Evolutionary conservation across 1,140 invertebrate genomes (phyloP).

Genomic region (Drosophila murphyi): DNA sequence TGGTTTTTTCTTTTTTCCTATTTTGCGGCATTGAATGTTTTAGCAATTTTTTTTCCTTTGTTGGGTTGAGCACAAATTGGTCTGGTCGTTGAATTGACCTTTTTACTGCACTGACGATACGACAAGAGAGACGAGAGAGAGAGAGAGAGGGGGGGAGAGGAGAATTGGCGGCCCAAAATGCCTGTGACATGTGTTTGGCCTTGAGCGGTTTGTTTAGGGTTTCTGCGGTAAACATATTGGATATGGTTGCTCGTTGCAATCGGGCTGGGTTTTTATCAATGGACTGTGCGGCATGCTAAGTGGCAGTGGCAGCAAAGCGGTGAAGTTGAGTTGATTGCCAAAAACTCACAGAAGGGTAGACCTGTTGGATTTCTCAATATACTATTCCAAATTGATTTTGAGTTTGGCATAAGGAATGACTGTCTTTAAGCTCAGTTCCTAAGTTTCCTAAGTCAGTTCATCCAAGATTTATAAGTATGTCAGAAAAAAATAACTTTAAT

Average conservation of each 20-base stretch:
- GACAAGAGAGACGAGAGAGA: neutral
- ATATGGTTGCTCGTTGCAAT: neutral
- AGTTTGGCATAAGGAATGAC: neutral
- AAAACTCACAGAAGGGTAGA: slow-evolving; percentile 20
- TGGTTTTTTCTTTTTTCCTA: slow-evolving; percentile 14
- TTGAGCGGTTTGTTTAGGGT: slow-evolving; percentile 78
- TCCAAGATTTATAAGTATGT: no score
- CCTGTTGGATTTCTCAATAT: slow-evolving; percentile 49
- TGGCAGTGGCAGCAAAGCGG: slow-evolving; percentile 17
- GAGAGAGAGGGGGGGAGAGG: neutral
- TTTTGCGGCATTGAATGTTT: slow-evolving; percentile 49
- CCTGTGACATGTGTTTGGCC: slow-evolving; percentile 77
- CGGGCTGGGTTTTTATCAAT: slow-evolving; percentile 10
- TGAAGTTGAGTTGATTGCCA: slow-evolving; percentile 20
- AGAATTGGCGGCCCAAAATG: slow-evolving; percentile 25
- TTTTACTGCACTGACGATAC: slow-evolving; percentile 52
- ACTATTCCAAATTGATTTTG: slow-evolving; percentile 24
- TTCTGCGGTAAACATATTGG: slow-evolving; percentile 42
- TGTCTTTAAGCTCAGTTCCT: slow-evolving; percentile 5
- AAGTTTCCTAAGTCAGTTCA: neutral
- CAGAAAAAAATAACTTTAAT: no score
- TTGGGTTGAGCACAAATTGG: slow-evolving; percentile 63
- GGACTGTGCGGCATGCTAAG: slow-evolving; percentile 29
- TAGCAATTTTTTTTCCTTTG: slow-evolving; percentile 38
- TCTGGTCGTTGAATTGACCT: slow-evolving; percentile 74